These are phyloP conservation scores for Acromyrmex heyeri DNA, from an alignment of 1,140 invertebrate species.

Conservation along the genomic window DNA sequence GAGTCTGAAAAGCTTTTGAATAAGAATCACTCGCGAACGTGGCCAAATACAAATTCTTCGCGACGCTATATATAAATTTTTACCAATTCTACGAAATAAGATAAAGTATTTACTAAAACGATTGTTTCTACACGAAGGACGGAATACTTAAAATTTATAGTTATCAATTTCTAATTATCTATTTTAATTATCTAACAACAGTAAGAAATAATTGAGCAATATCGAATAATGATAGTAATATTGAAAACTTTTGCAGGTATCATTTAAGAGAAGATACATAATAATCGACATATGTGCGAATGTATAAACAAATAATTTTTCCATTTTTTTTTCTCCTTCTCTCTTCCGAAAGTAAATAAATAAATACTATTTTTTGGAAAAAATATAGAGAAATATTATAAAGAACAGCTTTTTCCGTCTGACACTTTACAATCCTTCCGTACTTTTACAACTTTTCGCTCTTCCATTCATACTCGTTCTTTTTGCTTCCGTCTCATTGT, in stretches of 20 bases:
- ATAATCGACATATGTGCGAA: background rate
- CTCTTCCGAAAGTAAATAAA: constrained; percentile 14
- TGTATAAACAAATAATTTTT: background rate
- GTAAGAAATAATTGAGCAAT: background rate
- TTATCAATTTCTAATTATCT: background rate
- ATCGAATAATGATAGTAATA: background rate
- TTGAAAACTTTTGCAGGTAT: background rate
- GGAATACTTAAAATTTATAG: background rate
- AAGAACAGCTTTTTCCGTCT: background rate
- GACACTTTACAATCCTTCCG: background rate
- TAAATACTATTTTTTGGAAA: background rate
- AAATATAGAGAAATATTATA: no score
- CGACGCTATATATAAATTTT: background rate
- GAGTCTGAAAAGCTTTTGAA: constrained; percentile 18
- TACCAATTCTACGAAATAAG: background rate
- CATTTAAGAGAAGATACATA: no score
- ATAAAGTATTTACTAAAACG: background rate
- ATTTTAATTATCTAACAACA: background rate
- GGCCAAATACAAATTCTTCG: background rate
- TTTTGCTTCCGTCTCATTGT: background rate
- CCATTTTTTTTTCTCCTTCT: background rate
- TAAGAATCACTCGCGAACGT: background rate
- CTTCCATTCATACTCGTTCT: background rate
- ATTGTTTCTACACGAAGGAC: background rate
- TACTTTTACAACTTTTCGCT: background rate